A percentile compares a stretch with the other conserved stretches of the same genome.
phyloP scores from a whole-genome alignment of 2,113 vertebrate species.

The Perca flavescens region DNA sequence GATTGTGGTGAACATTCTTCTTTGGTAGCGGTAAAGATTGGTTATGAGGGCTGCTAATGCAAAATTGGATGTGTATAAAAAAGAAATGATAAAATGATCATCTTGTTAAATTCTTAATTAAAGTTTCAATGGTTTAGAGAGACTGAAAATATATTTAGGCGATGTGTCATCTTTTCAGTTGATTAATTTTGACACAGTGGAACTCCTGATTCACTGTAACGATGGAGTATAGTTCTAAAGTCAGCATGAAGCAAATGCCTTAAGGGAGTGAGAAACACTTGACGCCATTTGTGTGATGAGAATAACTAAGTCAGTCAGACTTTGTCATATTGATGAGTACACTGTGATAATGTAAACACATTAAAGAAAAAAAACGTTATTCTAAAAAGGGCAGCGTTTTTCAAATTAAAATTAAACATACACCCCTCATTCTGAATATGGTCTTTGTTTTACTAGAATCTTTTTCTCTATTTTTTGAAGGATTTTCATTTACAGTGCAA shows the following conservation, averaged over 20 bases:
- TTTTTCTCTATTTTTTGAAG: neutral
- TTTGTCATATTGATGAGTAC: constrained; percentile 47
- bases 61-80: constrained; percentile 39
- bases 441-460: neutral
- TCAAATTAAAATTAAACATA: neutral
- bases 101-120: constrained; percentile 53
- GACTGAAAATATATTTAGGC: constrained; percentile 58
- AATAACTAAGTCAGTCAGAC: constrained; percentile 54
- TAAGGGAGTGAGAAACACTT: constrained; percentile 52
- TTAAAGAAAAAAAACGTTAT: neutral
- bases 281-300: constrained; percentile 48
- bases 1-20: constrained; percentile 5
- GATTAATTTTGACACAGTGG: constrained; percentile 60
- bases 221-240: constrained; percentile 54
- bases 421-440: neutral
- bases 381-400: neutral
- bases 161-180: constrained; percentile 37
- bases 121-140: constrained; percentile 50
- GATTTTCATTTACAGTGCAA: constrained; percentile 1
- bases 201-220: constrained; percentile 52
- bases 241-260: constrained; percentile 65
- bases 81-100: constrained; percentile 29
- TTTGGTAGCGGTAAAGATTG: constrained; percentile 22
- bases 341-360: constrained; percentile 41
- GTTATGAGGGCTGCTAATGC: constrained; percentile 29